A percentile compares a stretch with the other conserved stretches of the same genome.
phyloP scores from a whole-genome alignment of 2,113 vertebrate genomes.

The Vanacampus margaritifer region DNA sequence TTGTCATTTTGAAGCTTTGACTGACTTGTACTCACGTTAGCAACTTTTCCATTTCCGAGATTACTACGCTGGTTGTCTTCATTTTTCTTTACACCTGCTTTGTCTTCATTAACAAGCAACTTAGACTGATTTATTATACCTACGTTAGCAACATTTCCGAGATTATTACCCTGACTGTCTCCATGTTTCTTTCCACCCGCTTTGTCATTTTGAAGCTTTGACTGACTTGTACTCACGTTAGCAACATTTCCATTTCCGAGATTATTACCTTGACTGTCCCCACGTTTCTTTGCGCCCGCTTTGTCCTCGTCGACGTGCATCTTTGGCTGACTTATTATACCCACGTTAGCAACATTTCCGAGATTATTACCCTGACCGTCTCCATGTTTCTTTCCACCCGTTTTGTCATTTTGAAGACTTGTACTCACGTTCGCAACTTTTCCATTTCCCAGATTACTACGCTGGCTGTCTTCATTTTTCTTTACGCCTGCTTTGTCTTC shows the following conservation, averaged over 20 bases:
- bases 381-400: neutral
- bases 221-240: neutral
- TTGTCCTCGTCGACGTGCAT: neutral
- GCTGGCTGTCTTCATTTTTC: neutral
- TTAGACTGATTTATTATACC: constrained; percentile 7
- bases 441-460: constrained; percentile 18
- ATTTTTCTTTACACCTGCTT: constrained; percentile 1
- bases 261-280: neutral
- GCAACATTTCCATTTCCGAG: neutral
- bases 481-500: constrained; percentile 2
- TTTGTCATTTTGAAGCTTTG: neutral
- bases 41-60: neutral
- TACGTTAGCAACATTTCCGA: constrained; percentile 3
- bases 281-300: neutral
- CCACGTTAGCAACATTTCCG: neutral
- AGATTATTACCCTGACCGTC: constrained; percentile 16
- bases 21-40: neutral
- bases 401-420: neutral
- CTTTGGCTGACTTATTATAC: neutral
- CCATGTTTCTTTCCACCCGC: neutral
- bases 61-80: constrained; percentile 26
- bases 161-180: constrained; percentile 15
- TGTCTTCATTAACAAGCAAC: neutral
- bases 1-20: neutral
- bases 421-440: neutral